phyloP scores from a whole-genome alignment of 2,888 invertebrate species.

The Temnothorax ravouxi region DNA sequence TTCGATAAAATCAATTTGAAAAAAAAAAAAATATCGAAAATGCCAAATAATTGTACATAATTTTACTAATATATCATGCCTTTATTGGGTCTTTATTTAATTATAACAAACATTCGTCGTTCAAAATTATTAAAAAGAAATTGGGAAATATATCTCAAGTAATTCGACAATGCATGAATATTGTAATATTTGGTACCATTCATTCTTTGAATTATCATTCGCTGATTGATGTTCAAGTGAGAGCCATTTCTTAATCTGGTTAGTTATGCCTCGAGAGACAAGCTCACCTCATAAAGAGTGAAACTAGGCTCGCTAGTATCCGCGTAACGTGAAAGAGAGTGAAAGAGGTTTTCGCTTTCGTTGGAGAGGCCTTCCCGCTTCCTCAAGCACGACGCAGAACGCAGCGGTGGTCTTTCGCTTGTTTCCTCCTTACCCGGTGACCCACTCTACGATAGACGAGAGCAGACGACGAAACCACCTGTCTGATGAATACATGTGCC shows the following conservation, averaged over 20 bases:
- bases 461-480: background rate
- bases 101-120: background rate
- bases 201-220: background rate
- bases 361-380: slow-evolving; percentile 68
- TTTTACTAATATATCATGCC: background rate
- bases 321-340: slow-evolving; percentile 73
- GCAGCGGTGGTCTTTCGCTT: slow-evolving; percentile 22
- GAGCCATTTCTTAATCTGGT: slow-evolving; percentile 42
- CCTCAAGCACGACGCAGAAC: slow-evolving; percentile 44
- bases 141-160: background rate
- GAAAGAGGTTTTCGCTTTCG: slow-evolving; percentile 81
- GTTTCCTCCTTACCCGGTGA: slow-evolving; percentile 74
- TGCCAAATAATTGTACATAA: background rate
- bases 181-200: background rate
- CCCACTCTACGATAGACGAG: slow-evolving; percentile 58
- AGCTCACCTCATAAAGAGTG: slow-evolving; percentile 58
- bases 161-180: background rate
- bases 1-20: background rate
- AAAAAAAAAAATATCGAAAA: too few relatives aligned
- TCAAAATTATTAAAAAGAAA: background rate
- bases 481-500: background rate
- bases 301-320: slow-evolving; percentile 60
- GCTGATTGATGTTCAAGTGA: background rate
- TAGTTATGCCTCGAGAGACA: slow-evolving; percentile 21
- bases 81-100: background rate